Evolutionary conservation across 1,140 invertebrate genomes (phyloP).

Genomic region (Drosophila virilis): DNA sequence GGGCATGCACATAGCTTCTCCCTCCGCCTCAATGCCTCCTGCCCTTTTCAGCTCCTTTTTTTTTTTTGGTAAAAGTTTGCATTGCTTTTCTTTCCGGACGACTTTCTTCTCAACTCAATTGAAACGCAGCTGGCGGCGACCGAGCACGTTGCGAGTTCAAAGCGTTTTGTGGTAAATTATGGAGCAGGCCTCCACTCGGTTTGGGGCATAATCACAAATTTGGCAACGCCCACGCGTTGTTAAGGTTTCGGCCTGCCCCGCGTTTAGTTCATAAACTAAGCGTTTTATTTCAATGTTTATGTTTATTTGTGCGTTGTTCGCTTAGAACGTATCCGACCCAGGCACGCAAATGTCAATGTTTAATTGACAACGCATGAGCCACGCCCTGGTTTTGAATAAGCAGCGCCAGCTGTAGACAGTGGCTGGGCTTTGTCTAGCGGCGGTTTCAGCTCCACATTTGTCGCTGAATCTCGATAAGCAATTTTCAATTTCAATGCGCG

Average conservation of each 20-base stretch:
- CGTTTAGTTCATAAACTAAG: conserved; percentile 7
- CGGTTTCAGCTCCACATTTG: conserved; percentile 53
- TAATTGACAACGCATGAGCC: conserved; percentile 1
- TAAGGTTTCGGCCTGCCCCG: neutral
- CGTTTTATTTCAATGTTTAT: neutral
- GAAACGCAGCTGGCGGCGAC: conserved; percentile 35
- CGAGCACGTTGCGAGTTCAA: conserved; percentile 43
- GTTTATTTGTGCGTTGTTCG: conserved; percentile 5
- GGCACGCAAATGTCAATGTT: conserved; percentile 14
- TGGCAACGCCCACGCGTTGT: conserved; percentile 43
- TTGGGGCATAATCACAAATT: conserved; percentile 30
- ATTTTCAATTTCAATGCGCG: conserved; percentile 45
- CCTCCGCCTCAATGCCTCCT: conserved; percentile 9
- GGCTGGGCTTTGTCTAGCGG: conserved; percentile 54
- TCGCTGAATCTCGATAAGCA: conserved; percentile 52
- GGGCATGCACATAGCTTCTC: conserved; percentile 54
- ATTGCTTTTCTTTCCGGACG: conserved; percentile 41
- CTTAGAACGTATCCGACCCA: conserved; percentile 1
- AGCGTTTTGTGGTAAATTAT: conserved; percentile 57
- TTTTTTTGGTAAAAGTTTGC: conserved; percentile 41
- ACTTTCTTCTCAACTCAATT: conserved; percentile 60
- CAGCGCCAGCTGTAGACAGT: conserved; percentile 44
- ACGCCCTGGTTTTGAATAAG: neutral
- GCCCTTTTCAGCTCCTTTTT: conserved; percentile 9
- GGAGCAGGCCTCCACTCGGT: conserved; percentile 10